These are phyloP conservation scores for Cryptocephalus moraei DNA, from an alignment of 2,888 invertebrate species.

Conservation along the genomic window DNA sequence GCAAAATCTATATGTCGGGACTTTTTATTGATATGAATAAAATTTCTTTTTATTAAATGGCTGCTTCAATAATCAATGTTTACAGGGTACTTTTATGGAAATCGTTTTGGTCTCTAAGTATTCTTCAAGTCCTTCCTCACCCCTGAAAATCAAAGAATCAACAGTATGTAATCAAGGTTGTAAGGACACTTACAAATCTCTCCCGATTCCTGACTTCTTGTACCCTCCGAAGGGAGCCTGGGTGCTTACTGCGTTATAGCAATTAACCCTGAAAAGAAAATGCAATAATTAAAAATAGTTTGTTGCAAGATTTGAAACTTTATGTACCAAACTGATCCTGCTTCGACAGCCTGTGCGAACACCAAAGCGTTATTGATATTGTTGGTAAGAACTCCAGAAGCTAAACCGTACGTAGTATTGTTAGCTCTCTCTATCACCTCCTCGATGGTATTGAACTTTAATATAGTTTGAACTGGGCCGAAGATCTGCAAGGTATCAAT, in stretches of 20 bases:
- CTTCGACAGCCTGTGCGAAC: conserved; percentile 62
- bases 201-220: conserved; percentile 76
- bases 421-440: conserved; percentile 80
- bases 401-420: conserved; percentile 68
- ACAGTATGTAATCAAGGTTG: not conserved
- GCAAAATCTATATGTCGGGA: conserved; percentile 10
- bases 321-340: conserved; percentile 71
- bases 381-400: conserved; percentile 72
- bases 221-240: conserved; percentile 86
- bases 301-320: conserved; percentile 11
- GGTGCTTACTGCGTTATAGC: conserved; percentile 55
- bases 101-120: not conserved
- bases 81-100: conserved; percentile 1
- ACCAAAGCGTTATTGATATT: conserved; percentile 66
- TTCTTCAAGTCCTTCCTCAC: not conserved
- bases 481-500: conserved; percentile 55
- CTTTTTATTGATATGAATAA: conserved; percentile 12
- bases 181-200: conserved; percentile 52
- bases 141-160: not conserved
- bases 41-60: conserved; percentile 8
- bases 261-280: conserved; percentile 53
- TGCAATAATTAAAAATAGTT: conserved; percentile 1
- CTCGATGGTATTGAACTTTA: conserved; percentile 67
- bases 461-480: conserved; percentile 78
- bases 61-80: not conserved